Base-by-base conservation (phyloP, 2,113 vertebrate species). In the Daubentonia madagascariensis region DNA sequence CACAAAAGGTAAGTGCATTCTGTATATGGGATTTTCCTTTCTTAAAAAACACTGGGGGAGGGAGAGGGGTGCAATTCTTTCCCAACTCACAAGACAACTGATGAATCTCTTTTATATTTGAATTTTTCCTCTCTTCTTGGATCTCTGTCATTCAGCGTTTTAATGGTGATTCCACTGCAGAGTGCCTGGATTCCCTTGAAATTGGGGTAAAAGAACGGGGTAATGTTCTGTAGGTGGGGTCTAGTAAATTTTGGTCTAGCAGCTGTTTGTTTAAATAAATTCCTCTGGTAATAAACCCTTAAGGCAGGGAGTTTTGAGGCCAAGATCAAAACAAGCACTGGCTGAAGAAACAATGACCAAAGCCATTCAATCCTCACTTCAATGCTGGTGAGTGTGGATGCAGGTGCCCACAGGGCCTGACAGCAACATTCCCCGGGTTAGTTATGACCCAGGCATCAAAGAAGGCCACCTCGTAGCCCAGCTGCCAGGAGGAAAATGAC, bases 401-500 rank as follows among this genome's bases (percentile, higher is more conserved):
- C 83, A 86, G 96, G 72, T 68, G 81, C 83, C 78, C 59, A 13
- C 14, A 5, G 3, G 63, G 23, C 52, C 50, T 3, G 76, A 37
- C 4, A 67, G 79, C 70, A 32, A 45, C 45, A 52, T 40, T 75
- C 72, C 52, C 84, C 6, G 91, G 57, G 54, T 86, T 57, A 83
- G 85, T 72, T 63, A 63, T 43, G 67, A 92, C 37, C 79, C 68
- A 65, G 89, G 48, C 97, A 95, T 90, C 94, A 94, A 75, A 70
- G 67, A 22, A 22, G 50, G 72, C 72, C 94, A 91, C 61, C 73
- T 83, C 85, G 0, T 32, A 11, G 73, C 86, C 70, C 91, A 32
- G 93, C 91, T 85, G 85, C 59, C 45, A 6, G 94, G 81, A 91
- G 92, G 79, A 91, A 91, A 75, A 85, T 54, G 95, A 96, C 35